Evolutionary conservation across 2,888 invertebrate genomes (phyloP).

Genomic region (Hyppa rectilinea): DNA sequence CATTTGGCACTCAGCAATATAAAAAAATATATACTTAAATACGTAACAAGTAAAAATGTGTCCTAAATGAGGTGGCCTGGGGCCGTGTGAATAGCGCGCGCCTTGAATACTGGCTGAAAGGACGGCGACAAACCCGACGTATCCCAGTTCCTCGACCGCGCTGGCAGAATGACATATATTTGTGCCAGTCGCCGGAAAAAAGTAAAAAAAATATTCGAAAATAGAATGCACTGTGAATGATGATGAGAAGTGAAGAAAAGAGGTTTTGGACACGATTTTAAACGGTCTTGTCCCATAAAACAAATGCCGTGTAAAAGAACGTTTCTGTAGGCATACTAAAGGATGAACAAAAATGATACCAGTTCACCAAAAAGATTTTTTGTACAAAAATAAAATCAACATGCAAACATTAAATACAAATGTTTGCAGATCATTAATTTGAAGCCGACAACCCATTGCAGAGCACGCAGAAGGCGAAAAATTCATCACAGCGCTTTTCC

Average conservation of each 20-base stretch:
- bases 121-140: conserved; percentile 50
- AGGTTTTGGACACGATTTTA: not conserved
- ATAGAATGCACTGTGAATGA: conserved; percentile 44
- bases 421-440: conserved; percentile 31
- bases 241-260: not conserved
- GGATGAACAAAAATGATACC: not conserved
- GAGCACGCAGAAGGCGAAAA: conserved; percentile 24
- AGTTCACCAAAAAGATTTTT: not conserved
- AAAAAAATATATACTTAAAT: conserved; percentile 50
- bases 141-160: conserved; percentile 58
- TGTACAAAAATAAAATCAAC: not conserved
- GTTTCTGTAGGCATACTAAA: not conserved
- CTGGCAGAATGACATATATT: conserved; percentile 44
- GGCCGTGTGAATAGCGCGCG: conserved; percentile 59
- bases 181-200: conserved; percentile 31
- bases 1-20: conserved; percentile 49
- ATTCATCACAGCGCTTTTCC: conserved; percentile 29
- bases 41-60: conserved; percentile 61
- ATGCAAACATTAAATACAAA: not conserved
- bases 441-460: not conserved
- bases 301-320: not conserved
- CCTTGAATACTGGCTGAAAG: conserved; percentile 60
- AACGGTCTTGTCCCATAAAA: not conserved
- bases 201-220: conserved; percentile 42
- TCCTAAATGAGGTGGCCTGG: conserved; percentile 62